A percentile compares a stretch with the other conserved stretches of the same genome.
These are phyloP conservation scores for Dicaeum eximium DNA, from an alignment of 2,113 vertebrate species.

Conservation along the genomic window DNA sequence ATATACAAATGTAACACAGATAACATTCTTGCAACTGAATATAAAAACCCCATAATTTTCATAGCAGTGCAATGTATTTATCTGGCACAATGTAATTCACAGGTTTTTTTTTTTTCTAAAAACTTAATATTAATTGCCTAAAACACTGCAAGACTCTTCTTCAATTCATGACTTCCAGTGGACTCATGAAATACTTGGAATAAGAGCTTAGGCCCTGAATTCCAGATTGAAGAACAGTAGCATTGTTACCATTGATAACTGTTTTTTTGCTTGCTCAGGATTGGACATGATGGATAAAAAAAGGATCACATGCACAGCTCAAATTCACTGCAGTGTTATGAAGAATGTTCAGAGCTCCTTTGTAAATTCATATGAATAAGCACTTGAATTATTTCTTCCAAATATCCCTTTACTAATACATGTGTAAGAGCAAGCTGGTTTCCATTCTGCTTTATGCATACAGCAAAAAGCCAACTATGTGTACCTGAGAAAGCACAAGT, in stretches of 20 bases:
- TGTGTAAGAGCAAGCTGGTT: background rate
- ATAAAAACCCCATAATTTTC: background rate
- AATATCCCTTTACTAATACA: background rate
- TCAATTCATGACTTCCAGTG: background rate
- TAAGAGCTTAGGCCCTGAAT: background rate
- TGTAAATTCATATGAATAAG: background rate
- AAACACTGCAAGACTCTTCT: background rate
- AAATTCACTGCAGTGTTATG: background rate
- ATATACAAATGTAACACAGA: background rate
- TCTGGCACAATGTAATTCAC: background rate
- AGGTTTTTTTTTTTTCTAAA: background rate
- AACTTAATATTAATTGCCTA: background rate
- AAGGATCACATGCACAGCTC: rapidly evolving
- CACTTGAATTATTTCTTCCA: background rate
- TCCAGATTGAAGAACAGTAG: background rate
- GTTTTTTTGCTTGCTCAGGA: background rate
- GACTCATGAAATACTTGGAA: background rate
- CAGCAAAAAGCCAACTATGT: background rate
- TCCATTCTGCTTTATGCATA: background rate
- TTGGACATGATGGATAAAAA: background rate
- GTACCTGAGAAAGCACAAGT: background rate
- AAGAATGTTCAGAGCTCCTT: background rate
- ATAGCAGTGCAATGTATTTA: background rate
- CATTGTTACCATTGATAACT: background rate
- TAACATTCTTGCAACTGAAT: background rate